Conservation (phyloP, 1,140 invertebrate genomes). For the Anastrepha ludens region DNA sequence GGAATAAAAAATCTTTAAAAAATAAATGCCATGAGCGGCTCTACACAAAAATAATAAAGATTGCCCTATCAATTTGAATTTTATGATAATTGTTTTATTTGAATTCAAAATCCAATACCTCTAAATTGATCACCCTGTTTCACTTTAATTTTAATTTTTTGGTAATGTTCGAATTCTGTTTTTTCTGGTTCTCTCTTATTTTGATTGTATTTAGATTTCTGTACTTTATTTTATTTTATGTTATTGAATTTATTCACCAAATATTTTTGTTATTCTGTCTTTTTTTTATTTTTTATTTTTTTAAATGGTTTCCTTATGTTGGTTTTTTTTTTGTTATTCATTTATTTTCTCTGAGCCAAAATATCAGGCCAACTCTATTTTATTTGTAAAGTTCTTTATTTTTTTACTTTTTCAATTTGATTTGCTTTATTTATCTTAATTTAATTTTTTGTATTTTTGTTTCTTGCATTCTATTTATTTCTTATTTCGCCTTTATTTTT, state of each 20-base stretch:
- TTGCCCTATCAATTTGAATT: too few relatives aligned
- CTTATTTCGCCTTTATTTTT: neutral
- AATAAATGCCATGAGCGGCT: too few relatives aligned
- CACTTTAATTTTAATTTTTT: too few relatives aligned
- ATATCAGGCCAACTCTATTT: neutral
- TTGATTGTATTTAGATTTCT: neutral
- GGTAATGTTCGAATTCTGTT: neutral
- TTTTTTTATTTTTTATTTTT: neutral
- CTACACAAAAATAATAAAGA: too few relatives aligned
- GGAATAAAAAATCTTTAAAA: too few relatives aligned
- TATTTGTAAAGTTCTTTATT: neutral
- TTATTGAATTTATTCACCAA: neutral
- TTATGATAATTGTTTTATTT: too few relatives aligned
- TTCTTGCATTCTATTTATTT: neutral
- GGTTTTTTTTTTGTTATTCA: neutral
- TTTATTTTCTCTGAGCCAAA: too few relatives aligned
- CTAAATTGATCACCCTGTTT: too few relatives aligned
- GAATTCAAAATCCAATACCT: too few relatives aligned
- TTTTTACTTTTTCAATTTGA: neutral
- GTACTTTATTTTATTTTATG: neutral
- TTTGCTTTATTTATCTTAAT: neutral
- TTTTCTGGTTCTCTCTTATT: neutral
- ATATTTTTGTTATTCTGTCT: neutral
- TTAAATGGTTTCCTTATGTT: neutral
- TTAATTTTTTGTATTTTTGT: too few relatives aligned